Evolutionary conservation across 2,797 vertebrate species (phyloP).

Genomic region (Hippocampus kuda): DNA sequence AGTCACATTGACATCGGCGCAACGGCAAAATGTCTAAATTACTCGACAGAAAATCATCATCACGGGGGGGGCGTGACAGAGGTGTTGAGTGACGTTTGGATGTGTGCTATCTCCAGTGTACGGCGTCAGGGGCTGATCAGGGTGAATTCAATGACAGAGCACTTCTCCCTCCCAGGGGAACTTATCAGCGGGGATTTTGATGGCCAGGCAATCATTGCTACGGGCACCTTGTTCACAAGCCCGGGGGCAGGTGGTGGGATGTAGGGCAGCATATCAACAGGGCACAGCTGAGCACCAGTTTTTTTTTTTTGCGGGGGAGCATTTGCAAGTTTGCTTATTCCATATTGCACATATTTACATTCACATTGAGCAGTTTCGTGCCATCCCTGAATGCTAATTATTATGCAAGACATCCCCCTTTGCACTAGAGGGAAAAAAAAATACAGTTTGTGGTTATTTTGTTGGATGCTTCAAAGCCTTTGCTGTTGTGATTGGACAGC

Average conservation of each 20-base stretch:
- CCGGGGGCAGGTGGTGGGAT: slow-evolving; percentile 48
- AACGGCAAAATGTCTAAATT: slow-evolving; percentile 9
- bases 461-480: too few species aligned
- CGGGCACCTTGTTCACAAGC: slow-evolving; percentile 62
- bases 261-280: slow-evolving; percentile 48
- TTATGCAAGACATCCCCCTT: too few species aligned
- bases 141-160: slow-evolving; percentile 53
- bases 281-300: slow-evolving; percentile 25
- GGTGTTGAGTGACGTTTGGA: slow-evolving; percentile 15
- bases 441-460: too few species aligned
- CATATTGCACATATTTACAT: not conserved
- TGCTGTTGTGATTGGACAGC: too few species aligned
- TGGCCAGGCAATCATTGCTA: slow-evolving; percentile 60
- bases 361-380: too few species aligned
- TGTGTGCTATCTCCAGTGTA: slow-evolving; percentile 47
- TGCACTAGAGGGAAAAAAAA: too few species aligned
- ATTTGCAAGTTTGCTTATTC: not conserved
- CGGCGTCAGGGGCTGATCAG: slow-evolving; percentile 45
- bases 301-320: not conserved
- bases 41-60: slow-evolving; percentile 29
- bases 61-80: not conserved
- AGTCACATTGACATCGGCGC: slow-evolving; percentile 1
- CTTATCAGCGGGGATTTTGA: slow-evolving; percentile 59
- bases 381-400: too few species aligned
- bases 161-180: slow-evolving; percentile 44